Evolutionary conservation across 2,888 invertebrate species (phyloP), one percentile per base, ranked within the genome.

Genomic region (Cephus rjabovi): DNA sequence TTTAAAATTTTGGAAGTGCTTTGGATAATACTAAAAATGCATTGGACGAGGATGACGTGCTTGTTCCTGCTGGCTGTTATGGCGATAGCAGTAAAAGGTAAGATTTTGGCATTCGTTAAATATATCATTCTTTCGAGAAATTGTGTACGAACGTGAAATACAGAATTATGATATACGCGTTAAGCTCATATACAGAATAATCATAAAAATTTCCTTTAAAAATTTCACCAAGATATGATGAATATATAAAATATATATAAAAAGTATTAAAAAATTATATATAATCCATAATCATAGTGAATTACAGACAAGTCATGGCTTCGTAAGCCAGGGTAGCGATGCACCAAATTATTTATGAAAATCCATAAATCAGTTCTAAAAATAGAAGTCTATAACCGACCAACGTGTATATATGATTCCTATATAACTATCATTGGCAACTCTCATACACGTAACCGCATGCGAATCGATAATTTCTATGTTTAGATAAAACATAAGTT

Each of bases 271-370:
- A 23, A 23, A 1, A 56, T 6, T 56, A 56, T 56, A 2, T 56
- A 23, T 23, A 56, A 23, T 9, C 9, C 6, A 56, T 56, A 56
- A 15, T 23, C 23, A 56, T 1, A 56, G 9, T 23, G 2, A 56
- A 56, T 15, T 56, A 56, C 9, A 23, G 56, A 56, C 56, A 23
- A 56, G 23, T 56, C 56, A 9, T 56, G 56, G 15, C 56, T 56
- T 23, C 15, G 56, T 71, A 0, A 23, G 12, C 11, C 30, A 9
- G 34, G 34, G 79, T 75, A 70, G 75, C 68, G 76, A 77, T 79
- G 80, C 69, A 82, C 78, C 77, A 83, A 87, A 89, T 89, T 85
- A 88, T 88, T 87, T 84, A 88, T 88, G 81, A 81, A 81, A 84
- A 86, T 85, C 87, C 84, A 88, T 87, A 87, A 79, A 71, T 15